These are phyloP conservation scores for Pristionchus maxplancki DNA, from an alignment of 2,888 invertebrate species.

Conservation along the genomic window DNA sequence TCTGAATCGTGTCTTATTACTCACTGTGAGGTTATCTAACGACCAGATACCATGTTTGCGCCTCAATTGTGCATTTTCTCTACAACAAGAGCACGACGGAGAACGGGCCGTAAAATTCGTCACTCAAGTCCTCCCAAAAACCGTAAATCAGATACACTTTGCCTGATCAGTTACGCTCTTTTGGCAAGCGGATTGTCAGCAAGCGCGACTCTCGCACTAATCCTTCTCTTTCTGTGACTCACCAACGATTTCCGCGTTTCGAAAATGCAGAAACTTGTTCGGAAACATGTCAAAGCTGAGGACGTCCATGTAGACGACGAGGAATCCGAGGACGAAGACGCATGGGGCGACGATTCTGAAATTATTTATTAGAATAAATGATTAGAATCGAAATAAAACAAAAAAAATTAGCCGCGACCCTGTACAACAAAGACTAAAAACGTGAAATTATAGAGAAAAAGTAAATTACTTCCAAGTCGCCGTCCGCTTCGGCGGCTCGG, in stretches of 20 bases:
- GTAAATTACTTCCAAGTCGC: neutral
- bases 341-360: neutral
- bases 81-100: no score
- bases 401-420: no score
- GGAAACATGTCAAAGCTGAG: slow-evolving; percentile 4
- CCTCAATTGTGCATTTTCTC: neutral
- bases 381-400: neutral
- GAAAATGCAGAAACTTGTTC: neutral
- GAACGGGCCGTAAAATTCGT: neutral
- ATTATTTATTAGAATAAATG: neutral
- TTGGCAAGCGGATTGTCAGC: neutral
- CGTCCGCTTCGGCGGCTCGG: neutral
- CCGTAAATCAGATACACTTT: neutral
- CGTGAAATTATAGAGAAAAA: neutral
- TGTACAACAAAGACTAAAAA: neutral
- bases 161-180: neutral
- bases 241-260: neutral
- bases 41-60: neutral
- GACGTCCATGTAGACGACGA: slow-evolving; percentile 15
- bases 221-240: neutral
- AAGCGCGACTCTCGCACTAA: neutral
- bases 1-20: neutral
- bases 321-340: neutral
- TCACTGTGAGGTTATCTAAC: no score
- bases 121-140: neutral